Evolutionary conservation across 1,140 invertebrate species (phyloP).

Genomic region (Cyclina sinensis): DNA sequence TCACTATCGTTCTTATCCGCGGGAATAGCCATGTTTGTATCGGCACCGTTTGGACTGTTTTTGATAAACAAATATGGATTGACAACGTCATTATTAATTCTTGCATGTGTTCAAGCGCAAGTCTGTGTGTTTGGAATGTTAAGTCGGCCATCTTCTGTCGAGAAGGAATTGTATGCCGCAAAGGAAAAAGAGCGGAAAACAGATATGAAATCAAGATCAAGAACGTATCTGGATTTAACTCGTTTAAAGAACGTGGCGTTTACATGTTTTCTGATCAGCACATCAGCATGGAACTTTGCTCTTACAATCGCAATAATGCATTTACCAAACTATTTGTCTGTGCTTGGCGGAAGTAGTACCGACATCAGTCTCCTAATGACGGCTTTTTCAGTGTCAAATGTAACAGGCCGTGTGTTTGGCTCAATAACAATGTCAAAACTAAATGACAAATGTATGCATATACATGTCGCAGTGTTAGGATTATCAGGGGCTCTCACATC

Average conservation of each 20-base stretch:
- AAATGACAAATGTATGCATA: neutral
- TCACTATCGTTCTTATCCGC: slow-evolving; percentile 22
- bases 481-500: slow-evolving; percentile 20
- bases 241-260: slow-evolving; percentile 14
- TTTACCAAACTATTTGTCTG: slow-evolving; percentile 39
- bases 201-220: neutral
- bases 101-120: slow-evolving; percentile 24
- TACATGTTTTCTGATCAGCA: slow-evolving; percentile 28
- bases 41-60: slow-evolving; percentile 45
- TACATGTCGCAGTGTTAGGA: neutral
- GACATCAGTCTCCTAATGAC: slow-evolving; percentile 28
- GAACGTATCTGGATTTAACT: slow-evolving; percentile 33
- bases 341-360: neutral
- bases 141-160: slow-evolving; percentile 23
- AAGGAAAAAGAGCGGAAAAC: neutral
- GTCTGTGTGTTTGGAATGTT: slow-evolving; percentile 45
- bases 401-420: slow-evolving; percentile 2
- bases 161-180: neutral
- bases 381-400: slow-evolving; percentile 35
- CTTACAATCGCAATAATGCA: slow-evolving; percentile 28
- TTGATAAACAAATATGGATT: slow-evolving; percentile 28
- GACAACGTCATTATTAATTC: slow-evolving; percentile 7
- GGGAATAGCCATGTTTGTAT: slow-evolving; percentile 45
- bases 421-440: slow-evolving; percentile 36
- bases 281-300: slow-evolving; percentile 47